Percentiles rank a stretch among this genome's conserved stretches.
These are phyloP conservation scores for Eulemur mongoz DNA, from an alignment of 2,797 vertebrate species.

Conservation along the genomic window DNA sequence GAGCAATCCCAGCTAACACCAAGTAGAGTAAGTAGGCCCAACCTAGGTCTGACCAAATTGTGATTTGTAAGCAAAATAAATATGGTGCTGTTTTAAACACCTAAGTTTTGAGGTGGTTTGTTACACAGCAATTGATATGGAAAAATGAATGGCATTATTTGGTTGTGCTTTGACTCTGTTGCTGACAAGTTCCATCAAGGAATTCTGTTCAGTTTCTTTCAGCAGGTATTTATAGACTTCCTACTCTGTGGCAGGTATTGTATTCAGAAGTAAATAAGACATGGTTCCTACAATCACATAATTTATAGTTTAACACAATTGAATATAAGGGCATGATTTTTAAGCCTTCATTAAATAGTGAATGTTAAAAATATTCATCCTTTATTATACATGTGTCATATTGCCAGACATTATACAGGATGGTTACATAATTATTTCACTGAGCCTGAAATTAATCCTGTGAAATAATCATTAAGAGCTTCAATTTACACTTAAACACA, in stretches of 20 bases:
- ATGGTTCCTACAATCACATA: background rate
- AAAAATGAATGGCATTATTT: background rate
- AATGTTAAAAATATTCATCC: background rate
- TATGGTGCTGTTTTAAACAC: background rate
- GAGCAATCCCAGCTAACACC: background rate
- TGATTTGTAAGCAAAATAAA: background rate
- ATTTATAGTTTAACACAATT: background rate
- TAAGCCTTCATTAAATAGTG: background rate
- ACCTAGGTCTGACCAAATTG: background rate
- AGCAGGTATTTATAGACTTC: background rate
- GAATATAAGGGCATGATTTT: background rate
- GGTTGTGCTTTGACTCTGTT: background rate
- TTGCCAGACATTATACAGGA: background rate
- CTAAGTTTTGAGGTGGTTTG: background rate
- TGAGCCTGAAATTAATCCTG: background rate
- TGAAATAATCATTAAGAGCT: background rate
- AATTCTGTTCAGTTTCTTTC: background rate
- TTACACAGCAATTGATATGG: background rate
- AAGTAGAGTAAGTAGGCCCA: background rate
- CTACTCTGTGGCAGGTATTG: background rate
- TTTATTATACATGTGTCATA: background rate
- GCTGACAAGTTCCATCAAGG: background rate
- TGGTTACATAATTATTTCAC: background rate
- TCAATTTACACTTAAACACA: background rate
- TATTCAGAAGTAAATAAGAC: background rate